These are phyloP conservation scores for Carduelis carduelis DNA, from an alignment of 2,797 vertebrate species.

Conservation along the genomic window DNA sequence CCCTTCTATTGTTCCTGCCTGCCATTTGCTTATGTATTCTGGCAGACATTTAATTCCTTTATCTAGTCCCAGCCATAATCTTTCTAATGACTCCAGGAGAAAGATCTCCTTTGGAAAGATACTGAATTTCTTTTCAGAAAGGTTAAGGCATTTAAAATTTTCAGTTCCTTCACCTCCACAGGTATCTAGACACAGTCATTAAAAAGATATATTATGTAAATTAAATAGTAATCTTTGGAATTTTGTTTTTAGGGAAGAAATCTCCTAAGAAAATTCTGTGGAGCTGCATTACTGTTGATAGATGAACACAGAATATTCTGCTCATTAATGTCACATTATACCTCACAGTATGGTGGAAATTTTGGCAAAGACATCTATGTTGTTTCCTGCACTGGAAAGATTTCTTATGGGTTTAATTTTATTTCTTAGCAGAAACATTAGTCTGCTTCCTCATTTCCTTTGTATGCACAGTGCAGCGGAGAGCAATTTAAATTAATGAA, in stretches of 20 bases:
- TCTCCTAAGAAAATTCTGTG: not conserved
- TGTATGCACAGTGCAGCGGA: not conserved
- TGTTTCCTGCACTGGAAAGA: not conserved
- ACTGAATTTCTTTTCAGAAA: constrained; percentile 69
- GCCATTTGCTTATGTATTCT: constrained; percentile 52
- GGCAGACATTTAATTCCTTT: constrained; percentile 61
- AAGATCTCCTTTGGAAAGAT: constrained; percentile 69
- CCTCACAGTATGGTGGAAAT: not conserved
- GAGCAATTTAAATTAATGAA: constrained; percentile 4
- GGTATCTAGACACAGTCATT: constrained; percentile 58
- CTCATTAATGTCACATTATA: constrained; percentile 15
- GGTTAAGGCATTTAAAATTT: constrained; percentile 67
- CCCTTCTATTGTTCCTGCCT: constrained; percentile 36
- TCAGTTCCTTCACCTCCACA: constrained; percentile 32
- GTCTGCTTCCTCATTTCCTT: constrained; percentile 7
- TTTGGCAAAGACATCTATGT: not conserved
- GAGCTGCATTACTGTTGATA: not conserved
- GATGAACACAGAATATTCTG: constrained; percentile 12
- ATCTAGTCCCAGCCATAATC: constrained; percentile 70
- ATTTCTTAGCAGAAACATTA: constrained; percentile 1
- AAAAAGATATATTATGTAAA: not conserved
- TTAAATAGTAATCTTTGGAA: not conserved
- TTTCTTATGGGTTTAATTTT: constrained; percentile 16
- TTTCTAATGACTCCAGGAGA: constrained; percentile 61
- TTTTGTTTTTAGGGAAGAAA: not conserved